Evolutionary conservation across 64 coral and sea anemone species (phyloP).

Genomic region (Stichodactyla helianthus): DNA sequence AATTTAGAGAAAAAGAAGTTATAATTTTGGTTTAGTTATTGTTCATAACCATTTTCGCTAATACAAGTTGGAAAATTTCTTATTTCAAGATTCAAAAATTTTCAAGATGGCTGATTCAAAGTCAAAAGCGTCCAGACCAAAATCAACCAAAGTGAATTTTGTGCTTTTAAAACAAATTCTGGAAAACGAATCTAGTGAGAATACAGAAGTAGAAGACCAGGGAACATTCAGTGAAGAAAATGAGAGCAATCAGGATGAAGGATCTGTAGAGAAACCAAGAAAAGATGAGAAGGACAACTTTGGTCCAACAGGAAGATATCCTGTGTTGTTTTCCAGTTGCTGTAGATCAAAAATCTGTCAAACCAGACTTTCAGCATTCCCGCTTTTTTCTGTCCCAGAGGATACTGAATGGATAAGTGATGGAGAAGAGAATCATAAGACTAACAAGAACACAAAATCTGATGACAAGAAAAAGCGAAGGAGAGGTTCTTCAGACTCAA

Average conservation of each 20-base stretch:
- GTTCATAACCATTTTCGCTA: background rate
- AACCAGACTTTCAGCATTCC: conserved; percentile 65
- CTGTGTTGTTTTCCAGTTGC: conserved; percentile 54
- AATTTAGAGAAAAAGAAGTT: background rate
- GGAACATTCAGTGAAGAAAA: background rate
- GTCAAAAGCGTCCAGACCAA: background rate
- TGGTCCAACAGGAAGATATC: conserved; percentile 58
- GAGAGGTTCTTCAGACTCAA: background rate
- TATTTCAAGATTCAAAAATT: background rate
- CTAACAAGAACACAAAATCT: conserved; percentile 41
- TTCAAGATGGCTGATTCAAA: background rate
- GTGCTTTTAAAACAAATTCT: conserved; percentile 74
- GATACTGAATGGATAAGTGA: conserved; percentile 86
- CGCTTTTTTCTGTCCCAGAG: conserved; percentile 62
- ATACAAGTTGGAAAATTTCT: background rate
- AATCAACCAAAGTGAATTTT: conserved; percentile 64
- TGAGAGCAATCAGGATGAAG: background rate
- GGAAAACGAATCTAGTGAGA: conserved; percentile 46
- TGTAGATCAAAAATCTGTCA: conserved; percentile 74
- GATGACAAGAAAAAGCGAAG: conserved; percentile 7
- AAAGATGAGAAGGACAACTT: background rate
- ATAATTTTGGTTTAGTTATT: background rate
- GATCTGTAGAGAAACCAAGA: background rate
- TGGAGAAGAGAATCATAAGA: conserved; percentile 19
- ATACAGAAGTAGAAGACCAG: conserved; percentile 11